Evolutionary conservation across 30 jellyfish, hydroid and myxozoan species (phyloP).

Genomic region (Pelagia noctiluca): DNA sequence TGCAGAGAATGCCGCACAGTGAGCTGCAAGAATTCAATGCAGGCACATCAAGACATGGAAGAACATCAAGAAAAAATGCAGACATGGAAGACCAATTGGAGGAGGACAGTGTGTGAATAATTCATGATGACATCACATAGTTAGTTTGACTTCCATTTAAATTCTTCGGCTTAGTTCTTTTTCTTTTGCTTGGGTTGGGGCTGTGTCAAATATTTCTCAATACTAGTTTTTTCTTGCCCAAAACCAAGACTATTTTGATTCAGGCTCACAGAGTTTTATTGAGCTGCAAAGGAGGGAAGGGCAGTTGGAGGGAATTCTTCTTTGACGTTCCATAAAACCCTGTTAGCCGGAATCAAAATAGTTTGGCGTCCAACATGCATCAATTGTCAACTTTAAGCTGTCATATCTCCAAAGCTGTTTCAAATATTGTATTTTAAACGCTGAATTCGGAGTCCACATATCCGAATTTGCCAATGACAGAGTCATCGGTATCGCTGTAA

Average conservation of each 20-base stretch:
- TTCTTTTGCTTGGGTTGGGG: background rate
- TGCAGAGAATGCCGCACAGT: constrained; percentile 2
- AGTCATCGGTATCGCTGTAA: no score
- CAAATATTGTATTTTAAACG: no score
- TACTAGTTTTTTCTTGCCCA: background rate
- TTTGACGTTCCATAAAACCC: background rate
- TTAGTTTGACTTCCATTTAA: background rate
- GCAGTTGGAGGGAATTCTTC: background rate
- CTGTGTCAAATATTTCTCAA: background rate
- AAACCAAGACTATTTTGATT: background rate
- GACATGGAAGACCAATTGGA: constrained; percentile 21
- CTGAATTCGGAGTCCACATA: no score
- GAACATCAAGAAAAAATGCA: no score
- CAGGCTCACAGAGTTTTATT: no score
- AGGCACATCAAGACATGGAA: constrained; percentile 7
- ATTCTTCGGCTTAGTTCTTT: background rate
- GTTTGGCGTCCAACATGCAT: background rate
- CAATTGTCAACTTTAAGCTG: no score
- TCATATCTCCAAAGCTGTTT: no score
- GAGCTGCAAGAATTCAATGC: constrained; percentile 11
- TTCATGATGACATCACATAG: constrained; percentile 19
- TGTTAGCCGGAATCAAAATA: background rate
- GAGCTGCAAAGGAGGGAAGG: background rate
- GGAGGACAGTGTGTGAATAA: constrained; percentile 23
- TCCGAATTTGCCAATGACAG: no score